Conservation (phyloP, 53 echinoderm and acorn worm genomes). For the Astropecten irregularis region DNA sequence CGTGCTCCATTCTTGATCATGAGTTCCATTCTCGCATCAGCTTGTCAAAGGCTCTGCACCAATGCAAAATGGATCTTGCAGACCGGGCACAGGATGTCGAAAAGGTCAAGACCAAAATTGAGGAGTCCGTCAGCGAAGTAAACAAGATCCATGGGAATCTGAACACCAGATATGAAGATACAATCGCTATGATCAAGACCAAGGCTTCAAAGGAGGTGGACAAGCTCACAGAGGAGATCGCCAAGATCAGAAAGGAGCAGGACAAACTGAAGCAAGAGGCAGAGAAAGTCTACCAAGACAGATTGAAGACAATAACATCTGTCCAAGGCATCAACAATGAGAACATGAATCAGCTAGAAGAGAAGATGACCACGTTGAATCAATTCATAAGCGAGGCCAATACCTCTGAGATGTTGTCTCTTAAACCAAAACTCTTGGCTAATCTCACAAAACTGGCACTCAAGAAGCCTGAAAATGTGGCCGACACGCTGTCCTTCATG, state of each 20-base stretch:
- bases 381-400: no score
- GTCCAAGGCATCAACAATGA: background rate
- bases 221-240: background rate
- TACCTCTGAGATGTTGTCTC: no score
- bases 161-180: background rate
- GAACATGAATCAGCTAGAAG: background rate
- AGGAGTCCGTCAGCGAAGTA: background rate
- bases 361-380: background rate
- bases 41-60: background rate
- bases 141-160: background rate
- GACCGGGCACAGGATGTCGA: background rate
- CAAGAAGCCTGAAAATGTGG: no score
- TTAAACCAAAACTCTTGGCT: no score
- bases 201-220: no score
- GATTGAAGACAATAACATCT: background rate
- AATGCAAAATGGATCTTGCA: conserved; percentile 2
- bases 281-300: conserved; percentile 10
- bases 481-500: no score
- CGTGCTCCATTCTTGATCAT: background rate
- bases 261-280: conserved; percentile 1
- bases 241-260: background rate
- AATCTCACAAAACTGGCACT: no score
- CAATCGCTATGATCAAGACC: background rate
- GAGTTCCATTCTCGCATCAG: background rate
- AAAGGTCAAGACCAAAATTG: background rate